Evolutionary conservation across 2,888 invertebrate genomes (phyloP).

Genomic region (Morpho deidamia): DNA sequence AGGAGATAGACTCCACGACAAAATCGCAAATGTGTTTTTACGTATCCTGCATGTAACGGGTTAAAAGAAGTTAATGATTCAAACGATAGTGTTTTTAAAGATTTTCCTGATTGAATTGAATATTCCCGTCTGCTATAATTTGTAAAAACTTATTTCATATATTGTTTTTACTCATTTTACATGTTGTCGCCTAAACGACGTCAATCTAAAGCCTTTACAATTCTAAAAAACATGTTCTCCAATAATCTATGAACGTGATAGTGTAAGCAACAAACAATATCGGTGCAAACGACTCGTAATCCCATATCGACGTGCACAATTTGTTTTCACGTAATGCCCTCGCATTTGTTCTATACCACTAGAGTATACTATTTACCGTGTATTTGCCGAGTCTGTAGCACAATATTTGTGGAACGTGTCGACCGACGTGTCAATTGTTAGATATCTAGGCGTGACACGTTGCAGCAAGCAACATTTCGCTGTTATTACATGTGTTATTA

Average conservation of each 20-base stretch:
- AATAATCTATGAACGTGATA: conserved; percentile 59
- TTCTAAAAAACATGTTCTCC: conserved; percentile 9
- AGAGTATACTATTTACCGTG: conserved; percentile 50
- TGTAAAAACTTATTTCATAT: too few species aligned
- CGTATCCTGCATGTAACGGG: too few species aligned
- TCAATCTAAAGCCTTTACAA: conserved; percentile 3
- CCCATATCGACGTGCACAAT: conserved; percentile 60
- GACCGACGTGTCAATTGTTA: conserved; percentile 61
- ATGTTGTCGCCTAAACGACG: not conserved
- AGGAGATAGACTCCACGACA: too few species aligned
- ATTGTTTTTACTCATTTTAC: not conserved
- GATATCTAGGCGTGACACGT: conserved; percentile 72
- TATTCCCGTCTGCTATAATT: too few species aligned
- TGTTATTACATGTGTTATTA: conserved; percentile 64
- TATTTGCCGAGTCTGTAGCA: conserved; percentile 67
- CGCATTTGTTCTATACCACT: conserved; percentile 56
- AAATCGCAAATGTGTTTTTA: too few species aligned
- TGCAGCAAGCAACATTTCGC: conserved; percentile 50
- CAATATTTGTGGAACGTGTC: conserved; percentile 78
- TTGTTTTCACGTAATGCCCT: conserved; percentile 52
- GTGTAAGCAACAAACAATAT: conserved; percentile 51
- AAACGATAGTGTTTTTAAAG: too few species aligned
- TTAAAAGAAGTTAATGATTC: too few species aligned
- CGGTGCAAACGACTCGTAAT: conserved; percentile 56
- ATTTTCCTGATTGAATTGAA: too few species aligned